A percentile compares a stretch with the other conserved stretches of the same genome.
Conservation (phyloP, 2,113 vertebrate genomes). For the Saccopteryx leptura region DNA sequence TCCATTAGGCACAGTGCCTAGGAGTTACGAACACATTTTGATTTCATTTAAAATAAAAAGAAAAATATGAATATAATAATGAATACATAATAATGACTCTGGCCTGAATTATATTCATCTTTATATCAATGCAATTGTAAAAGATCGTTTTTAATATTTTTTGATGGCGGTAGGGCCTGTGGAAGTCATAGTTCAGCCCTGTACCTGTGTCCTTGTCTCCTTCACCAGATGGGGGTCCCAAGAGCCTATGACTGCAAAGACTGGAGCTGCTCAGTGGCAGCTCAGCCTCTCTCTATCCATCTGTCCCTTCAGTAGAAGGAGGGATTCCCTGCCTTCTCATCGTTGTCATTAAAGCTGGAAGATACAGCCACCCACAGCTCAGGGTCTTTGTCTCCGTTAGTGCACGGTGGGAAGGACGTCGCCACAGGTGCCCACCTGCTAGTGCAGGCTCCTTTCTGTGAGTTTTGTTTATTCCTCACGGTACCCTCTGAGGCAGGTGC, state of each 20-base stretch:
- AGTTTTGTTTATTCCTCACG: fast-evolving
- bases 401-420: fast-evolving
- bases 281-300: no score
- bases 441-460: fast-evolving
- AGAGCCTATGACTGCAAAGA: background rate
- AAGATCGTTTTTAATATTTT: background rate
- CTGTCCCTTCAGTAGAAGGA: background rate
- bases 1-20: background rate
- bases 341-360: background rate
- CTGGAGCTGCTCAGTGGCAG: no score
- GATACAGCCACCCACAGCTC: fast-evolving
- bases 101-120: background rate
- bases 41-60: slow-evolving; percentile 43
- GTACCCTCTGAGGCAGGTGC: background rate
- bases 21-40: background rate
- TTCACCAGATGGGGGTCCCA: background rate
- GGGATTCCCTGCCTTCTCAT: background rate
- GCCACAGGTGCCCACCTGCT: background rate
- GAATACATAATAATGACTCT: background rate
- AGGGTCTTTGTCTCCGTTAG: fast-evolving
- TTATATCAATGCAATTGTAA: background rate
- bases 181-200: background rate
- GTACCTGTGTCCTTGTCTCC: background rate
- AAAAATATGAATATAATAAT: background rate
- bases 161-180: background rate